Conservation (phyloP, 2,888 invertebrate species). For the Macaria liturata region DNA sequence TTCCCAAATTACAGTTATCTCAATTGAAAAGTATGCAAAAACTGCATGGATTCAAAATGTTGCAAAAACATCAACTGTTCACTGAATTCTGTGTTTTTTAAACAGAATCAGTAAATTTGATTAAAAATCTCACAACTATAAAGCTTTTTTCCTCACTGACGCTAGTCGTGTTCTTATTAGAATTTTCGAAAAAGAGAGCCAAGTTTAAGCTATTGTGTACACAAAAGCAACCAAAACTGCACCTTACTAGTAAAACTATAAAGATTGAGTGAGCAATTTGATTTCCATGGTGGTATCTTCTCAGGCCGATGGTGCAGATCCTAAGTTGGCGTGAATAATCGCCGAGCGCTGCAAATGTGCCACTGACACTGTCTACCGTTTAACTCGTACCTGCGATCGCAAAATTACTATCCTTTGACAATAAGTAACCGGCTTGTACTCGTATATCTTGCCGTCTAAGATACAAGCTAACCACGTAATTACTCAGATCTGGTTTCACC, state of each 20-base stretch:
- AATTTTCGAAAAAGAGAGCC: conserved; percentile 39
- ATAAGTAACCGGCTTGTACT: conserved; percentile 32
- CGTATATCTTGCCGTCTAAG: conserved; percentile 31
- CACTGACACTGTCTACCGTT: conserved; percentile 54
- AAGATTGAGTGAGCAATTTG: conserved; percentile 12
- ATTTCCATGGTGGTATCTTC: conserved; percentile 20
- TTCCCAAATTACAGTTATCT: conserved; percentile 9
- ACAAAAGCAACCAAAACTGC: conserved; percentile 16
- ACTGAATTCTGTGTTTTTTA: background rate
- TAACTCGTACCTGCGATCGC: conserved; percentile 41
- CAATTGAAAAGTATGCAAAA: conserved; percentile 10
- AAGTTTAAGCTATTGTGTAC: conserved; percentile 5
- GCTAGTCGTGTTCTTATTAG: conserved; percentile 58
- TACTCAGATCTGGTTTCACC: conserved; percentile 34
- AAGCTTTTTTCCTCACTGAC: conserved; percentile 40
- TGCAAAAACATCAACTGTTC: too few species aligned
- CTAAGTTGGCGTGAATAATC: conserved; percentile 73
- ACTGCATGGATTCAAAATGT: background rate
- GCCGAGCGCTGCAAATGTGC: conserved; percentile 56
- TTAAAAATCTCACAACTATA: conserved; percentile 53
- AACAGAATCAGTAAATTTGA: conserved; percentile 35
- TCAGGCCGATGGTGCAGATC: conserved; percentile 38
- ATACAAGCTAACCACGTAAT: conserved; percentile 41
- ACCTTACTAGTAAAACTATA: conserved; percentile 23
- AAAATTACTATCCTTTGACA: conserved; percentile 38